phyloP scores from a whole-genome alignment of 1,140 invertebrate genomes.

The Phymastichus coffea region DNA sequence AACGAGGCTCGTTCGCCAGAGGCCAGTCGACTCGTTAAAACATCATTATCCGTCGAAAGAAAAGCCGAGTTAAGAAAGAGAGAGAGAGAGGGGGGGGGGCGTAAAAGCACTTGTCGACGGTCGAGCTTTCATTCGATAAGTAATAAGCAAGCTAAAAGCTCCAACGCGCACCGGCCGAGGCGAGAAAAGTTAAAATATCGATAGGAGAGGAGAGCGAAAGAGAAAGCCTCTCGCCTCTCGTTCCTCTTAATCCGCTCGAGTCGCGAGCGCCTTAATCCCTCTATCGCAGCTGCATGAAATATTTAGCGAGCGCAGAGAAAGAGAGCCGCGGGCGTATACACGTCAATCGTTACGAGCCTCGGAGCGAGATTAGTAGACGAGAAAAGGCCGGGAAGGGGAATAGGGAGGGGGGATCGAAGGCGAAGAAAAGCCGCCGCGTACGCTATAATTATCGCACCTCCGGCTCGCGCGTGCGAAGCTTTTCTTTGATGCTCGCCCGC shows the following conservation, averaged over 20 bases:
- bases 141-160: neutral
- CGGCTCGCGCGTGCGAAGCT: too few species aligned
- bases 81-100: too few species aligned
- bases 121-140: conserved; percentile 6
- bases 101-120: neutral
- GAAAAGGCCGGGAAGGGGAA: too few species aligned
- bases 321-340: conserved; percentile 14
- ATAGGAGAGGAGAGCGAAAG: neutral
- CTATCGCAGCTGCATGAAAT: conserved; percentile 54
- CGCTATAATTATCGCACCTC: conserved; percentile 39
- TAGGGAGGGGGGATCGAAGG: too few species aligned
- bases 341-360: too few species aligned
- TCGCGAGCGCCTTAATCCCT: conserved; percentile 54
- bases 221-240: conserved; percentile 17
- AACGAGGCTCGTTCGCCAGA: too few species aligned
- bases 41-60: too few species aligned
- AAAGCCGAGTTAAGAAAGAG: too few species aligned
- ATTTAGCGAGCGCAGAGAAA: conserved; percentile 45
- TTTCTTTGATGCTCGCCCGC: too few species aligned
- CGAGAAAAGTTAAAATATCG: conserved; percentile 18
- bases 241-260: conserved; percentile 51
- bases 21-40: too few species aligned
- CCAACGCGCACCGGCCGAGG: too few species aligned
- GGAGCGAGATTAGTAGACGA: too few species aligned
- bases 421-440: conserved; percentile 46